Evolutionary conservation across 2,113 vertebrate genomes (phyloP), one percentile per base, ranked within the genome.

Genomic region (Leucosticte australis): DNA sequence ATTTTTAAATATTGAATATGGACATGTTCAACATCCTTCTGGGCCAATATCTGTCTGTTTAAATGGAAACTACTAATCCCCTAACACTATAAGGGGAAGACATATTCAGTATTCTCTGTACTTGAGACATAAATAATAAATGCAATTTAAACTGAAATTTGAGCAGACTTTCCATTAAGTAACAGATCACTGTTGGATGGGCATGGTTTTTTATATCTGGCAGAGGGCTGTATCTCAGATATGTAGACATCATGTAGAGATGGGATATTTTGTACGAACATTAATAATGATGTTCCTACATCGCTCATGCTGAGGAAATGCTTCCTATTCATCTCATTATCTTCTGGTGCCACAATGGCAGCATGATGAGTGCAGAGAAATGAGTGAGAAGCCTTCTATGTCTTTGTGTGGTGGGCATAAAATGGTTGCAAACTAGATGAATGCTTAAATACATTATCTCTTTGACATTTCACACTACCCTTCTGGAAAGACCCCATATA

Each of bases 291-390:
- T 96, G 95, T 97, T 95, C 96, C 95, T 88, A 96, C 95, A 94
- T 95, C 52, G 95, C 92, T 94, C 97, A 96, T 95, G 96, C 97
- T 97, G 97, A 90, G 97, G 97, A 94, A 97, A 96, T 96, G 96
- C 95, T 96, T 95, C 95, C 93, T 96, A 96, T 97, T 97, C 95
- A 97, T 97, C 96, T 97, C 97, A 97, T 97, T 97, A 97, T 96
- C 95, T 90, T 96, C 93, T 96, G 86, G 96, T 95, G 83, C 96
- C 92, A 97, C 97, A 97, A 97, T 97, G 93, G 93, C 95, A 97
- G 91, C 95, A 95, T 88, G 92, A 97, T 88, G 90, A 95, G 96
- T 94, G 95, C 88, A 96, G 95, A 97, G 94, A 96, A 95, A 97
- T 80, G 89, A 97, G 96, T 87, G 78, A 95, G 94, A 94, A 95